phyloP scores from a whole-genome alignment of 2,113 vertebrate species.

The Istiophorus platypterus region DNA sequence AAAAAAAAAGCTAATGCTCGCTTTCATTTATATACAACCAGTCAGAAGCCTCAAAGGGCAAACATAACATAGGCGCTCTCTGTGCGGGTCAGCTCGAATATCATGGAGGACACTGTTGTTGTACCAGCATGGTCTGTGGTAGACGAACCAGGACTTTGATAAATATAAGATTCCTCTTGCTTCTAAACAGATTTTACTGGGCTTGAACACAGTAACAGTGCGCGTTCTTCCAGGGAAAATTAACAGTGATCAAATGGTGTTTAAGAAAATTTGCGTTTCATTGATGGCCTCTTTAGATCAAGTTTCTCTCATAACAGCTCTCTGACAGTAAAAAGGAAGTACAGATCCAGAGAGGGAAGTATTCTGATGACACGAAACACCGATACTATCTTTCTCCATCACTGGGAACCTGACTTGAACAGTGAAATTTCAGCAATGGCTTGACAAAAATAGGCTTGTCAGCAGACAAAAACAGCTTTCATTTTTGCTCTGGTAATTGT shows the following conservation, averaged over 20 bases:
- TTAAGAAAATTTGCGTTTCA: background rate
- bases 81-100: background rate
- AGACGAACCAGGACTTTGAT: background rate
- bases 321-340: slow-evolving; percentile 54
- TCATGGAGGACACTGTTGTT: background rate
- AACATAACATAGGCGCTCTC: background rate
- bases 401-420: slow-evolving; percentile 17
- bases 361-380: slow-evolving; percentile 12
- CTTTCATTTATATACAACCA: background rate
- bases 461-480: background rate
- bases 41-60: background rate
- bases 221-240: no score
- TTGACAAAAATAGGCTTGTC: background rate
- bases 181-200: background rate
- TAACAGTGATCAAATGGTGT: background rate
- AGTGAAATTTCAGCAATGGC: background rate
- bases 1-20: slow-evolving; percentile 24
- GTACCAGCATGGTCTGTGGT: background rate
- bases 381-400: background rate
- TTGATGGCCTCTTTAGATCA: rapidly evolving
- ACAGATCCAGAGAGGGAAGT: slow-evolving; percentile 45
- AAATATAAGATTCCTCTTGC: background rate
- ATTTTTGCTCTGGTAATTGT: background rate
- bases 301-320: background rate
- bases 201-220: background rate